phyloP scores from a whole-genome alignment of 2,888 invertebrate genomes.

The Troides oblongomaculatus region DNA sequence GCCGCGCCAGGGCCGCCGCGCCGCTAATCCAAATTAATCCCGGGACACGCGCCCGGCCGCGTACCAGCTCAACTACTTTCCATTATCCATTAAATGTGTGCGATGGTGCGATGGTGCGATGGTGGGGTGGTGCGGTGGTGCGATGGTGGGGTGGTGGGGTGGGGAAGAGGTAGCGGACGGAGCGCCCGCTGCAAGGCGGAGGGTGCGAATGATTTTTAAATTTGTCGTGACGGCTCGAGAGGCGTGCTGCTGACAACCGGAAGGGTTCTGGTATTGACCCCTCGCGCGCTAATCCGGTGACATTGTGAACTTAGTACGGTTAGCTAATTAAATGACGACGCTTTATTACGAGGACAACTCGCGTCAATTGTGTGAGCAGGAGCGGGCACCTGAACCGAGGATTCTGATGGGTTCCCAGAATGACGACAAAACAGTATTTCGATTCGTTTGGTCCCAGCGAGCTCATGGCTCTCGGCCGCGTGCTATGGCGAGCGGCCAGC shows the following conservation, averaged over 20 bases:
- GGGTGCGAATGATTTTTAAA: constrained; percentile 40
- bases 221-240: constrained; percentile 36
- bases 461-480: no score
- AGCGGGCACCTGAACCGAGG: no score
- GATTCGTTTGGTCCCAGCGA: no score
- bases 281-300: not conserved
- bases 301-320: constrained; percentile 6
- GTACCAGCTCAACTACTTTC: not conserved
- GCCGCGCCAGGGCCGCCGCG: not conserved
- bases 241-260: constrained; percentile 38
- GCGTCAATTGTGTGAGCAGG: no score
- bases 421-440: no score
- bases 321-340: constrained; percentile 1
- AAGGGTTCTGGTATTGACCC: constrained; percentile 12
- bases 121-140: no score
- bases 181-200: constrained; percentile 1
- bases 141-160: no score
- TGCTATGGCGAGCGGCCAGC: no score
- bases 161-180: not conserved
- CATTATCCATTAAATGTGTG: not conserved
- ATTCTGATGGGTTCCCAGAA: no score
- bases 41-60: not conserved
- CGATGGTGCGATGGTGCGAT: no score
- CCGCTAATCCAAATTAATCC: not conserved
- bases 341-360: no score